Percentiles rank a stretch among this genome's conserved stretches.
phyloP scores from a whole-genome alignment of 2,888 invertebrate genomes.

The Chrysotoxum bicinctum region DNA sequence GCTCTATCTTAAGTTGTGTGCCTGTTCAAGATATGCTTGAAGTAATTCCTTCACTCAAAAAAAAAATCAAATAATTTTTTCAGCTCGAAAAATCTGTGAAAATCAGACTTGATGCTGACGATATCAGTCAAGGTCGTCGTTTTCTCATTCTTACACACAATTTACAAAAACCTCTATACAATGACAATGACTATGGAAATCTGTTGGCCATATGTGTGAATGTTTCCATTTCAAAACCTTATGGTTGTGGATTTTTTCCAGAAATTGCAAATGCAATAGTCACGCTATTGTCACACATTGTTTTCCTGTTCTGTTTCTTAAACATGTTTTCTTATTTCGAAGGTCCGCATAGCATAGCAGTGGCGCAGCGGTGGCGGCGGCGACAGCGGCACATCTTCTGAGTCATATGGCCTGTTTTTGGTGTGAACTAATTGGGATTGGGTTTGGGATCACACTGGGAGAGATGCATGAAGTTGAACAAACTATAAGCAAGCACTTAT shows the following conservation, averaged over 20 bases:
- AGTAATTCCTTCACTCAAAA: neutral
- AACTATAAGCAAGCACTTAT: neutral
- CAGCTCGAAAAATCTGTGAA: neutral
- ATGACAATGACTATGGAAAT: constrained; percentile 5
- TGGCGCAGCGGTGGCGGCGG: neutral
- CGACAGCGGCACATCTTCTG: constrained; percentile 23
- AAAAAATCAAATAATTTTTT: neutral
- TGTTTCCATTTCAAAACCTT: constrained; percentile 18
- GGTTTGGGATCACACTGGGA: constrained; percentile 42
- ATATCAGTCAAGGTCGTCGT: constrained; percentile 27
- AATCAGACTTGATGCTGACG: neutral
- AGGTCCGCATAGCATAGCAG: neutral
- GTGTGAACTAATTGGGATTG: constrained; percentile 64
- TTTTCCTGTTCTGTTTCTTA: constrained; percentile 27
- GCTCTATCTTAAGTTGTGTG: neutral
- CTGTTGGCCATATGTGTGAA: constrained; percentile 60
- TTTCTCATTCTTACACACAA: neutral
- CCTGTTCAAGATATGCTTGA: neutral
- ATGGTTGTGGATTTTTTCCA: constrained; percentile 35
- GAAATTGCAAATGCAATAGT: constrained; percentile 65
- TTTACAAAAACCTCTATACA: neutral
- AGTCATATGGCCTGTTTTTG: constrained; percentile 39
- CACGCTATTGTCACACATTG: constrained; percentile 63
- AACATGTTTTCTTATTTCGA: constrained; percentile 4
- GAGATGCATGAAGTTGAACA: constrained; percentile 16